A percentile compares a stretch with the other conserved stretches of the same genome.
phyloP scores from a whole-genome alignment of 1,140 invertebrate genomes.

The Dysdera silvatica region DNA sequence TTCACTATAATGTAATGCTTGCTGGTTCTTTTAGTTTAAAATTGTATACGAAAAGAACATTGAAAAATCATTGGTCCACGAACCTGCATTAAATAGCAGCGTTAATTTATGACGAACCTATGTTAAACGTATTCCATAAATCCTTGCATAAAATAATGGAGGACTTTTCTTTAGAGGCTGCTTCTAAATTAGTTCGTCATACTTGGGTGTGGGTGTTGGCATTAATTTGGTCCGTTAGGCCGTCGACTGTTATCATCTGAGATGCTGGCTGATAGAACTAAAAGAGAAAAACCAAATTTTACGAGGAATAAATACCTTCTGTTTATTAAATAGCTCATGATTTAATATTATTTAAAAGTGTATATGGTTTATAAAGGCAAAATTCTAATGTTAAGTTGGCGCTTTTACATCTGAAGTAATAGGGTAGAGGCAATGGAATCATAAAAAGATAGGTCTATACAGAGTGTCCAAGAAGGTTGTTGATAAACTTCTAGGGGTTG shows the following conservation, averaged over 20 bases:
- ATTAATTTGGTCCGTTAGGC: slow-evolving; percentile 9
- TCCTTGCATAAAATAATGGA: no score
- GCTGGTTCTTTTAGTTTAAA: no score
- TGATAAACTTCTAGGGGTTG: no score
- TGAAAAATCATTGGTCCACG: no score
- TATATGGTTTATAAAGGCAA: not conserved
- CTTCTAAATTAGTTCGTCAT: not conserved
- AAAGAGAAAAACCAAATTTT: slow-evolving; percentile 2
- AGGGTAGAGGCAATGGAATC: not conserved
- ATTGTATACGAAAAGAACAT: no score
- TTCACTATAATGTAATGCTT: no score
- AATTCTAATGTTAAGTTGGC: not conserved
- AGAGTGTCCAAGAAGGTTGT: not conserved
- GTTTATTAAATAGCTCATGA: not conserved
- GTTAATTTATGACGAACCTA: no score
- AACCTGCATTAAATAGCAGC: no score
- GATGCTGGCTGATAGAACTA: slow-evolving; percentile 22
- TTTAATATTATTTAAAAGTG: not conserved
- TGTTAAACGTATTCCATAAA: no score
- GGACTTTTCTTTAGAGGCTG: no score
- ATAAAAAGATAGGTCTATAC: not conserved
- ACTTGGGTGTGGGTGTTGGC: slow-evolving; percentile 27
- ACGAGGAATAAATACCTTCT: not conserved
- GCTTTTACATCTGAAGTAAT: not conserved
- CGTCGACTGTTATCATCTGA: slow-evolving; percentile 24